A percentile compares a stretch with the other conserved stretches of the same genome.
Evolutionary conservation across 1,140 invertebrate genomes (phyloP).

Genomic region (Aphaenogaster rudis): DNA sequence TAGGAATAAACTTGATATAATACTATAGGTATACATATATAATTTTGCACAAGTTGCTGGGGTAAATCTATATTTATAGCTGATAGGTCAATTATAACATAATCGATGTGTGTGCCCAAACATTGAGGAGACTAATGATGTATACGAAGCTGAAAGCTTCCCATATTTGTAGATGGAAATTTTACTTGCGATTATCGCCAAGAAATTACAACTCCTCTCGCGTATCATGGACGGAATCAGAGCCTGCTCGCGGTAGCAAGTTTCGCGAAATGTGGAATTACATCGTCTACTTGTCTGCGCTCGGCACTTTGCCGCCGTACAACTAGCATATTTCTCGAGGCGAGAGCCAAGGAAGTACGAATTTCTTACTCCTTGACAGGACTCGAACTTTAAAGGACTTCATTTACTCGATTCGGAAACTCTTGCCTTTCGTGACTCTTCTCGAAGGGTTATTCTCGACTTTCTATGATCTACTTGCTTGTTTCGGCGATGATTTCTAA

Average conservation of each 20-base stretch:
- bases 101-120: background rate
- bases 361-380: constrained; percentile 51
- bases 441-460: constrained; percentile 22
- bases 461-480: constrained; percentile 30
- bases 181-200: constrained; percentile 27
- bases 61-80: background rate
- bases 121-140: background rate
- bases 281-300: constrained; percentile 51
- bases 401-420: constrained; percentile 62
- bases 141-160: background rate
- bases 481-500: constrained; percentile 31
- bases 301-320: constrained; percentile 44
- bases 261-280: constrained; percentile 59
- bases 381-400: constrained; percentile 59
- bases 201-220: constrained; percentile 52
- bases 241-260: constrained; percentile 19
- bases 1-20: background rate
- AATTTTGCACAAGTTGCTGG: background rate
- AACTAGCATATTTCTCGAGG: constrained; percentile 56
- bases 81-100: background rate
- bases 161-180: background rate
- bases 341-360: constrained; percentile 37
- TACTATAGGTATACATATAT: background rate
- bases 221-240: constrained; percentile 1
- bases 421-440: constrained; percentile 44